Conservation (phyloP, 1,140 invertebrate species). For the Physella acuta region DNA sequence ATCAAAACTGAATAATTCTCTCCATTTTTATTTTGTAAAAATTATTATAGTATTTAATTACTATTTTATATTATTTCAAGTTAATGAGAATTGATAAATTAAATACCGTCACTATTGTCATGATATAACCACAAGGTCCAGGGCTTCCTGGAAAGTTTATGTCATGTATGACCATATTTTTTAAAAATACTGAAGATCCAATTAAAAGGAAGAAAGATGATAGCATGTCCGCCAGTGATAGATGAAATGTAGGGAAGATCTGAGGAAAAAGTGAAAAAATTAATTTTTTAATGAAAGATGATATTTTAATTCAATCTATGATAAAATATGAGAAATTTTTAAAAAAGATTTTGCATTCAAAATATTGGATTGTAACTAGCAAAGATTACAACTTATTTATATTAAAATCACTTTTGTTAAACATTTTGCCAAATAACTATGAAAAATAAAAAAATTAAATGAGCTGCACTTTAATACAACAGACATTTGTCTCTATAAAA, state of each 20-base stretch:
- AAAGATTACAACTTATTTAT: not conserved
- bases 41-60: not conserved
- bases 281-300: not conserved
- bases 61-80: not conserved
- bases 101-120: slow-evolving; percentile 9
- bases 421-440: not conserved
- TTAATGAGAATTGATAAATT: not conserved
- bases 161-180: not conserved
- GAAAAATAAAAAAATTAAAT: not conserved
- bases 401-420: not conserved
- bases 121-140: not conserved
- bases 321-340: not conserved
- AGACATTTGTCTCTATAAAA: not conserved
- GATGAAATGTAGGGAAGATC: slow-evolving; percentile 25
- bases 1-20: not conserved
- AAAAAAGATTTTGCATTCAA: not conserved
- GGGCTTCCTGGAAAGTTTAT: not conserved
- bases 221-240: slow-evolving; percentile 18
- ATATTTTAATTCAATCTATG: not conserved
- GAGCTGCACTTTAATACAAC: no score
- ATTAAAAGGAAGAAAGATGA: slow-evolving; percentile 13
- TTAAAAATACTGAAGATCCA: slow-evolving; percentile 12
- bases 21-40: not conserved
- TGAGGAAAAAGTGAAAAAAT: slow-evolving; percentile 3
- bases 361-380: not conserved